Conservation (phyloP, 1,140 invertebrate genomes). For the Anastrepha obliqua region DNA sequence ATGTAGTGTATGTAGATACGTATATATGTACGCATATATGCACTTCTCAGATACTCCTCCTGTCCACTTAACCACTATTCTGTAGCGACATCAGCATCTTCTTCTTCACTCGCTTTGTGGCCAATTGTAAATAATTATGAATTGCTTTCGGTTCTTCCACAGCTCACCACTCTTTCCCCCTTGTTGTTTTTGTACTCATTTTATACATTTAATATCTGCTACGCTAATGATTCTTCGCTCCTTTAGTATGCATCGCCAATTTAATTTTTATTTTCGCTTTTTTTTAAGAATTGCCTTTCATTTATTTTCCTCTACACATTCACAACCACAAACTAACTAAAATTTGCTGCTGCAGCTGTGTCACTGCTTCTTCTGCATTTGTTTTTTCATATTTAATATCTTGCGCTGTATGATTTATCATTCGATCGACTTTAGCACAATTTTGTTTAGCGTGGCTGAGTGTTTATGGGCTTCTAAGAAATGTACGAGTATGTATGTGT, state of each 20-base stretch:
- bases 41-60: not conserved
- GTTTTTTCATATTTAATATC: not conserved
- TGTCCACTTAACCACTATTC: not conserved
- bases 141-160: constrained; percentile 34
- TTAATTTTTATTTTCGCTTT: constrained; percentile 30
- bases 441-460: not conserved
- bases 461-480: constrained; percentile 26
- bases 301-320: not conserved
- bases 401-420: constrained; percentile 43
- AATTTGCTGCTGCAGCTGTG: constrained; percentile 29
- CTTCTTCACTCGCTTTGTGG: constrained; percentile 22
- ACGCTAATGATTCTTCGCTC: constrained; percentile 2
- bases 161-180: not conserved
- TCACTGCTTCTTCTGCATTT: constrained; percentile 16
- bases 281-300: not conserved
- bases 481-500: not conserved
- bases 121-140: constrained; percentile 52
- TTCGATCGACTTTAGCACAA: constrained; percentile 49
- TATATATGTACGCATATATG: not conserved
- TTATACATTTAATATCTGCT: constrained; percentile 47
- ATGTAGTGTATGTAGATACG: not conserved
- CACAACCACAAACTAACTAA: constrained; percentile 13
- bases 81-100: not conserved
- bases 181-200: not conserved
- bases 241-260: constrained; percentile 22